Evolutionary conservation across 2,797 vertebrate genomes (phyloP), one percentile per base, ranked within the genome.

Genomic region (Enteromius anoplus): DNA sequence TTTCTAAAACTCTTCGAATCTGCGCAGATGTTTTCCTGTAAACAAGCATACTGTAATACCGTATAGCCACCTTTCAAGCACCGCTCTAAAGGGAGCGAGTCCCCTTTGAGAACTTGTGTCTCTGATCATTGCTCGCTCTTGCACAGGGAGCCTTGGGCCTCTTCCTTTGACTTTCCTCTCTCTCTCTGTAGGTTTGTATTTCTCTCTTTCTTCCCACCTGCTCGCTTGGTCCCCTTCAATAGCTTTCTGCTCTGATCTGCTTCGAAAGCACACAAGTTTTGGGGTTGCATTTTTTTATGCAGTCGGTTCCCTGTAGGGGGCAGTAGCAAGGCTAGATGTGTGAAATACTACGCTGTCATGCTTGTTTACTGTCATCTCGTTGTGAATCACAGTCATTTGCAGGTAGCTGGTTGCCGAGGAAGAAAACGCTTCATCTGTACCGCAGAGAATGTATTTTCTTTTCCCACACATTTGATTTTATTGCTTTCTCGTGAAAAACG

Each of bases 121-220:
- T 88, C 86, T 88, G 87, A 87, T 88, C 77, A 85, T 78, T 37
- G 15, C 72, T 70, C 37, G 37, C 71, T 73, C 62, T 81, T 15
- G 9, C 68, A 78, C 72, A 78, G 34, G 75, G 53, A 87, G 84
- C 84, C 80, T 84, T 86, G 82, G 84, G 84, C 82, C 84, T 78
- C 45, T 34, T 84, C 45, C 60, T 84, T 84, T 88, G 65, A 77
- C 79, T 84, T 26, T 71, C 55, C 70, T 86, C 1, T 69, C 79
- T 69, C 79, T 83, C 80, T 85, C n/a, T 76, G 32, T 81, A 10
- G 84, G 79, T 80, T 69, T 80, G 47, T 78, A 65, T 29, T 84
- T 23, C 83, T 51, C 47, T 84, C 12, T 47, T 77, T 60, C 69
- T 88, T 79, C 81, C 85, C 53, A 84, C 84, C 84, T 66, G 40